Base-by-base conservation (phyloP, 2,113 vertebrate genomes). In the Brienomyrus longianalis region DNA sequence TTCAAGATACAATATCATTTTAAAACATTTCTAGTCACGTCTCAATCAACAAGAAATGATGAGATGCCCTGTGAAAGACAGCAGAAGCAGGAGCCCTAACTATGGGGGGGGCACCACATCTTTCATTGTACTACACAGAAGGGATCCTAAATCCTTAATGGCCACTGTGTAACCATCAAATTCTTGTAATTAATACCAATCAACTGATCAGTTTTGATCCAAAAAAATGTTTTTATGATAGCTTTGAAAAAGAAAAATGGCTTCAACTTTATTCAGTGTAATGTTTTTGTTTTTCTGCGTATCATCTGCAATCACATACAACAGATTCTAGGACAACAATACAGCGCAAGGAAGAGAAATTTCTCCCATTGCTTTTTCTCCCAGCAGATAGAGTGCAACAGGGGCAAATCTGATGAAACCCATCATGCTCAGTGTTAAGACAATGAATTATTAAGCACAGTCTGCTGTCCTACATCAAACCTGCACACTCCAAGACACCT, bases 401-500 rank as follows among this genome's bases (percentile, higher is more conserved):
- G 23, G 31, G 89, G 23, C 48, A 27, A 35, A 47, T 27, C 62
- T 39, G 86, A 35, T 88, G 70, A 87, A 56, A 54, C n/a, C 70
- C 48, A 50, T 59, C 43, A 77, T 89, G 91, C 90, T 90, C 90
- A 87, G 89, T 83, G 59, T 90, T 92, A 89, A 90, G 88, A 90
- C 31, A 90, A 92, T 92, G 85, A 92, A 93, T 93, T 93, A 92
- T 92, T 93, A 92, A 93, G 74, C 43, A 50, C 56, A 31, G 88
- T 90, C 90, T 91, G 91, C 88, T 91, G 88, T 91, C 90, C 88
- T 87, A 91, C 90, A 92, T 92, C 92, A 92, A 92, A 90, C 90
- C 89, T 39, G 54, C 89, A 92, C 70, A 88, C 91, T 88, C 35
- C 19, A 88, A 91, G 91, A 91, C 50, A 91, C 87, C 90, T 90